Base-by-base conservation (phyloP, 2,797 vertebrate species). In the Lerista edwardsae region DNA sequence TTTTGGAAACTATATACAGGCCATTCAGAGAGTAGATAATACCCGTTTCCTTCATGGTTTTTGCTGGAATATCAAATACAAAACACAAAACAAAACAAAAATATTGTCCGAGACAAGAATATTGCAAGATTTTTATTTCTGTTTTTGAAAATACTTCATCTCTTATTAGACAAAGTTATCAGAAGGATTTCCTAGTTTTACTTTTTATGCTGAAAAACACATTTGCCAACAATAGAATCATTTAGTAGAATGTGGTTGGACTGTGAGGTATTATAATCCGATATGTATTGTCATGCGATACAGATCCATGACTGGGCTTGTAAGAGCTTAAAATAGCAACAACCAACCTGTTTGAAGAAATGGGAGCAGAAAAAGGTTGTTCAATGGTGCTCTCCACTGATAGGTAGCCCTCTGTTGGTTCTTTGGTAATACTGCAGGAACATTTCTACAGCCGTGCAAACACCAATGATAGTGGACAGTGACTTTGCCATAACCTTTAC, bases 351-450 rank as follows among this genome's bases (percentile, higher is more conserved):
- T 62, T 57, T 29, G 7, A 15, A 64, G 75, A 84, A 61, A 79
- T 21, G 4, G 31, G 25, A 79, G n/a, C 61, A 57, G 67, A n/a
- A 62, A 57, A 68, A 67, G 2, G 31, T 36, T 8, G 17, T n/a
- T 36, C 7, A 6, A 23, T 29, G 15, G 27, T 64, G 68, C 57
- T 79, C 72, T 84, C 76, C 17, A 68, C 51, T 68, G 64, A 51
- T 62, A 73, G 59, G 80, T 4, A 12, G 80, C 57, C 80, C 71
- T 82, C 80, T 82, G 69, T 10, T 82, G 80, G 69, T 25, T 23
- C 59, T 55, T 55, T 31, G 23, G 6, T 55, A 64, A 27, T 64
- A 79, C 34, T 69, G 31, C 75, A 73, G 61, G 57, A 9, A 64
- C 77, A 51, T 62, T 25, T 62, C 25, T 73, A 39, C 36, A 64